A percentile compares a stretch with the other conserved stretches of the same genome.
Conservation (phyloP, 1,140 invertebrate species). For the Anastrepha ludens region DNA sequence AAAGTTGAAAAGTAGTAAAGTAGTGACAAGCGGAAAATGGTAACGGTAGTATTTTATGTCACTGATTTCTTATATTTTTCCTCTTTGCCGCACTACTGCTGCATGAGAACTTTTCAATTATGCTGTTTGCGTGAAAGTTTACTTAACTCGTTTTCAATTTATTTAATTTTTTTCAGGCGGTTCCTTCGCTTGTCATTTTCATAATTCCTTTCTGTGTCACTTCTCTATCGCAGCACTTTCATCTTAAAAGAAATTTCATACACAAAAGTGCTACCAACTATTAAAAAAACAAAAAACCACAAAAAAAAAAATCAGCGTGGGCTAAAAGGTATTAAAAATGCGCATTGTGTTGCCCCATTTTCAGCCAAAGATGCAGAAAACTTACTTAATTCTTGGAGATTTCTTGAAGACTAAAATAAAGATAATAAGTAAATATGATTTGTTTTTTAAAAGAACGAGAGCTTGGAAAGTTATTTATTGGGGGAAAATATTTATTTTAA, state of each 20-base stretch:
- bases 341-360: slow-evolving; percentile 11
- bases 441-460: too few species aligned
- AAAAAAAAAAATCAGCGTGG: background rate
- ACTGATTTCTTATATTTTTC: background rate
- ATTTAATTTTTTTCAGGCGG: slow-evolving; percentile 29
- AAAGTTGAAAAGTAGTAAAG: slow-evolving; percentile 47
- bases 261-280: background rate
- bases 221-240: background rate
- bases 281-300: background rate
- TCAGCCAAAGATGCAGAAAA: background rate
- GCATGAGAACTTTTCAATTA: slow-evolving; percentile 40
- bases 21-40: slow-evolving; percentile 39
- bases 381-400: background rate
- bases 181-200: slow-evolving; percentile 37
- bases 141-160: slow-evolving; percentile 49
- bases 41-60: slow-evolving; percentile 34
- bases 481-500: too few species aligned
- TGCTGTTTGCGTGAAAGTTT: slow-evolving; percentile 49
- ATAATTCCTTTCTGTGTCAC: slow-evolving; percentile 38
- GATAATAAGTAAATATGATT: too few species aligned
- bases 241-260: background rate
- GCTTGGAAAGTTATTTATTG: too few species aligned
- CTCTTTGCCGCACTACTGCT: background rate
- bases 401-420: background rate
- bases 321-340: background rate